phyloP scores from a whole-genome alignment of 2,113 vertebrate genomes.

The Otolemur garnettii region DNA sequence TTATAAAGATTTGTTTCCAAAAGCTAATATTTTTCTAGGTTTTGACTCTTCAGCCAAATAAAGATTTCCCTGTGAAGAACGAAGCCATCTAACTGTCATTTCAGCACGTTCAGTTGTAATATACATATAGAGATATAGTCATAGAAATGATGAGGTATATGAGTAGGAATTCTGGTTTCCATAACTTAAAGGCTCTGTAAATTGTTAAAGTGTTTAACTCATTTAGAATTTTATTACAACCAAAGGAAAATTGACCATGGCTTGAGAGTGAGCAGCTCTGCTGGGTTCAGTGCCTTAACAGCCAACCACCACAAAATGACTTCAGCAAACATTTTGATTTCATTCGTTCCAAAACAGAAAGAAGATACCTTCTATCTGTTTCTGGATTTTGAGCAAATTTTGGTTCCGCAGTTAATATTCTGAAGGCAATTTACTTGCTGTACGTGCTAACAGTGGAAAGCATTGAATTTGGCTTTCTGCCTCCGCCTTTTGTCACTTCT shows the following conservation, averaged over 20 bases:
- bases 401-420: background rate
- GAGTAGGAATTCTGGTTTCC: background rate
- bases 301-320: background rate
- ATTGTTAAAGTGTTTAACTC: background rate
- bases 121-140: background rate
- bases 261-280: background rate
- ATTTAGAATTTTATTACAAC: background rate
- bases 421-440: background rate
- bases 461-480: background rate
- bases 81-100: background rate
- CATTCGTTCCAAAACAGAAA: slow-evolving; percentile 18
- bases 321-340: background rate
- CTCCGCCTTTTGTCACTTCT: background rate
- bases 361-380: background rate
- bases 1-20: background rate
- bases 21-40: background rate
- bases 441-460: background rate
- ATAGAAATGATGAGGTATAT: background rate
- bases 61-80: background rate
- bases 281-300: background rate
- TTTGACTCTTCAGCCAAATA: background rate
- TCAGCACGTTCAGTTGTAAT: background rate
- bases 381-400: slow-evolving; percentile 12
- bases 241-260: background rate
- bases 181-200: background rate